A percentile compares a stretch with the other conserved stretches of the same genome.
phyloP scores from a whole-genome alignment of 2,113 vertebrate genomes.

The Turdus rufiventris region DNA sequence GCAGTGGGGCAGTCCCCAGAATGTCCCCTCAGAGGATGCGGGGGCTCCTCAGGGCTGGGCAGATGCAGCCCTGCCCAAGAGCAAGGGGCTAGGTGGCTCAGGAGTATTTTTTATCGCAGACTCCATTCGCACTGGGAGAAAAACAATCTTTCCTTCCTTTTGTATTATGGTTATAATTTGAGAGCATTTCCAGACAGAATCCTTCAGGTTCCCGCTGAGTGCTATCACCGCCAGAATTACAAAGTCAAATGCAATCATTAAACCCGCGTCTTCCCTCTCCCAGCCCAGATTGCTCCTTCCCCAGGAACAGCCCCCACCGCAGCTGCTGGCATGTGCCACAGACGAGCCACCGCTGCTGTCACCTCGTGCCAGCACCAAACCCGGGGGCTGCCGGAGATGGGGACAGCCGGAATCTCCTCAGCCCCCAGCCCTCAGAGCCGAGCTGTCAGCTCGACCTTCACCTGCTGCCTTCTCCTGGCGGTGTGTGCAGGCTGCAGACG shows the following conservation, averaged over 20 bases:
- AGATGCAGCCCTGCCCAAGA: accelerated
- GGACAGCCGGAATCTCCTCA: background rate
- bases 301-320: background rate
- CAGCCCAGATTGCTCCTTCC: slow-evolving; percentile 12
- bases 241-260: slow-evolving; percentile 72
- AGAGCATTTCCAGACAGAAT: slow-evolving; percentile 56
- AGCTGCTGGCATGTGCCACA: background rate
- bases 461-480: slow-evolving; percentile 2
- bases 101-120: background rate
- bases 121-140: background rate
- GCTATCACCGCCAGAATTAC: slow-evolving; percentile 53
- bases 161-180: slow-evolving; percentile 47
- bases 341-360: accelerated
- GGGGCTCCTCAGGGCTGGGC: background rate
- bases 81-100: background rate
- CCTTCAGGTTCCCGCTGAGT: slow-evolving; percentile 43
- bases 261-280: slow-evolving; percentile 8
- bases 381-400: accelerated
- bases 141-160: slow-evolving; percentile 52
- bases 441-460: background rate
- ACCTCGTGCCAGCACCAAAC: accelerated
- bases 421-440: background rate
- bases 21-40: background rate
- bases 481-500: background rate
- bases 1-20: background rate